Evolutionary conservation across 2,888 invertebrate species (phyloP).

Genomic region (Gymnoscelis rufifasciata): DNA sequence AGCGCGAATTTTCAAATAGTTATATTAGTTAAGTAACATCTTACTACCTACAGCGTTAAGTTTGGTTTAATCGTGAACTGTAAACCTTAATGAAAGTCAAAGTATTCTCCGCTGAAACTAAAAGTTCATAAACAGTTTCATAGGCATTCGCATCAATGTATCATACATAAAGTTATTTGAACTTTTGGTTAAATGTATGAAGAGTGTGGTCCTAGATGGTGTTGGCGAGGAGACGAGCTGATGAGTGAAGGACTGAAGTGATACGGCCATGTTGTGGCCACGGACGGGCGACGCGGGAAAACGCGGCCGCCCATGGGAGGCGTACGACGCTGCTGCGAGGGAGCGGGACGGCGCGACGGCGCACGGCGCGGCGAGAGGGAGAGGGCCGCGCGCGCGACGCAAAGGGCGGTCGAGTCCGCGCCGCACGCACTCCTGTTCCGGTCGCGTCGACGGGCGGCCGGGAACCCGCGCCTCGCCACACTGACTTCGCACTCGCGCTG

Average conservation of each 20-base stretch:
- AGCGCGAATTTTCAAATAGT: too few relatives aligned
- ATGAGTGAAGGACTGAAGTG: conserved; percentile 51
- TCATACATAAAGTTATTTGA: too few relatives aligned
- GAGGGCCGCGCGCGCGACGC: conserved; percentile 75
- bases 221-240: conserved; percentile 46
- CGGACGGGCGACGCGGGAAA: conserved; percentile 65
- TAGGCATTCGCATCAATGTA: too few relatives aligned
- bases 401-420: conserved; percentile 75
- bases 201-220: conserved; percentile 21
- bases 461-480: conserved; percentile 72
- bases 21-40: too few relatives aligned
- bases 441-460: conserved; percentile 78
- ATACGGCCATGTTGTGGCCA: conserved; percentile 73
- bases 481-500: conserved; percentile 62
- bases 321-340: conserved; percentile 59
- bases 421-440: conserved; percentile 77
- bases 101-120: too few relatives aligned
- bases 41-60: too few relatives aligned
- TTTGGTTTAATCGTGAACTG: too few relatives aligned
- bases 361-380: conserved; percentile 46
- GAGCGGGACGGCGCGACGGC: conserved; percentile 54
- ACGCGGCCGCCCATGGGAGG: conserved; percentile 78
- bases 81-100: too few relatives aligned
- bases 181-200: neutral
- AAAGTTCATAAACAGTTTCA: too few relatives aligned